These are phyloP conservation scores for Setophaga coronata DNA, from an alignment of 2,113 vertebrate species.

Conservation along the genomic window DNA sequence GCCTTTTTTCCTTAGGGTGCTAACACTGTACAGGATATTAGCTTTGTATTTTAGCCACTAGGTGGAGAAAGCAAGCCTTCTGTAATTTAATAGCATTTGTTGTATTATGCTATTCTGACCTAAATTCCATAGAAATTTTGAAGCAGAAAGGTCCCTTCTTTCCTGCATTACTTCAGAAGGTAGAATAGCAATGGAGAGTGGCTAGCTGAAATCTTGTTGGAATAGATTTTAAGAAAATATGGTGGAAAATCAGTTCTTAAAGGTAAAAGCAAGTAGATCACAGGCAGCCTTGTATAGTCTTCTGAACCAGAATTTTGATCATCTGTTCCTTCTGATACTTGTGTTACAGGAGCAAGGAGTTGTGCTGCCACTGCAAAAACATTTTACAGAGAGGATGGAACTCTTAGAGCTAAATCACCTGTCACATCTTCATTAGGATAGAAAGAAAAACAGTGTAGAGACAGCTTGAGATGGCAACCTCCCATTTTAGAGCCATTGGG, in stretches of 20 bases:
- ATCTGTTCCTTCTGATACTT: neutral
- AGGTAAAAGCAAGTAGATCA: neutral
- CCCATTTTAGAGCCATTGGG: neutral
- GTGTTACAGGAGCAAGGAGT: neutral
- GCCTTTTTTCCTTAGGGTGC: neutral
- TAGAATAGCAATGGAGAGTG: neutral
- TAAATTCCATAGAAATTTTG: conserved; percentile 20
- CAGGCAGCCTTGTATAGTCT: neutral
- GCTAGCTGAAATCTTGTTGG: neutral
- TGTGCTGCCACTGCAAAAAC: neutral
- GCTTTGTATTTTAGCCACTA: conserved; percentile 63
- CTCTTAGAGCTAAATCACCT: neutral
- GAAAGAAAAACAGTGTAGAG: neutral
- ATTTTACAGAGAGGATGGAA: accelerated
- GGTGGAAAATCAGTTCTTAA: neutral
- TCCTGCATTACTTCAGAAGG: neutral
- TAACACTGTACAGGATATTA: neutral
- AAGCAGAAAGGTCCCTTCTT: neutral
- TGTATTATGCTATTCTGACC: conserved; percentile 10
- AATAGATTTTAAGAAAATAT: neutral
- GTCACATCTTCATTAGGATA: neutral
- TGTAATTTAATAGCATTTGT: conserved; percentile 23
- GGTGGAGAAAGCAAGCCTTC: conserved; percentile 77
- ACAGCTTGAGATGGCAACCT: neutral
- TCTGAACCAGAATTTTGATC: neutral